A percentile compares a stretch with the other conserved stretches of the same genome.
Conservation (phyloP, 2,113 vertebrate genomes). For the Ornithorhynchus anatinus region DNA sequence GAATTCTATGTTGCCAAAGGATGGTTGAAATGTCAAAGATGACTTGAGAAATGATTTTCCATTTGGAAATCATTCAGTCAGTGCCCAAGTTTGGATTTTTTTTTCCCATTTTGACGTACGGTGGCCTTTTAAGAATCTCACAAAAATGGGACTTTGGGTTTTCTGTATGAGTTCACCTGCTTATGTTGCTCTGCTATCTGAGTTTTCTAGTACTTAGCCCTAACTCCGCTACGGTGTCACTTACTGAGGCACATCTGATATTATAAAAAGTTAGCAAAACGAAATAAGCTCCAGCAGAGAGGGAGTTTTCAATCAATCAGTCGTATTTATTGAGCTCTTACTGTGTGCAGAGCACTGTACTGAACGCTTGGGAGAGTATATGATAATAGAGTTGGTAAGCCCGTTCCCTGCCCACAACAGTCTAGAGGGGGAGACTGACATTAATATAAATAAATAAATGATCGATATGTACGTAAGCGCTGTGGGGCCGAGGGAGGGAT, state of each 20-base stretch:
- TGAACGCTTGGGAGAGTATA: no score
- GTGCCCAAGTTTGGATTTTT: not conserved
- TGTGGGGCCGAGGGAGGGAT: no score
- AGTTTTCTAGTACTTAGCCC: not conserved
- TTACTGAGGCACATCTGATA: not conserved
- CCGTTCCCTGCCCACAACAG: no score
- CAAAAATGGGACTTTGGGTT: not conserved
- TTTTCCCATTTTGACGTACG: not conserved
- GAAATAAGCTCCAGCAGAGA: not conserved
- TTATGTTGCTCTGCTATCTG: slow-evolving; percentile 22
- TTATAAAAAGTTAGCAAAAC: not conserved
- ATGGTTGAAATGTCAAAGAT: slow-evolving; percentile 2
- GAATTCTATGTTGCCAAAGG: slow-evolving; percentile 7
- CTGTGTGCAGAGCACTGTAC: no score
- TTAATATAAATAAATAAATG: no score
- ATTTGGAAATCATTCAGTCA: not conserved
- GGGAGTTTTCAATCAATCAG: no score
- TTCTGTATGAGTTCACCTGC: slow-evolving; percentile 12
- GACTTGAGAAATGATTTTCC: slow-evolving; percentile 23
- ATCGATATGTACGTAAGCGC: no score
- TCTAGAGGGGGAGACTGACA: no score
- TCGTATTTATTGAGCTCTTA: no score
- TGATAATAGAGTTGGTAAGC: no score
- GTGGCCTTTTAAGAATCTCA: not conserved
- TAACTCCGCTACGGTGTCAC: not conserved